Conservation (phyloP, 2,113 vertebrate genomes). For the Pituophis catenifer region DNA sequence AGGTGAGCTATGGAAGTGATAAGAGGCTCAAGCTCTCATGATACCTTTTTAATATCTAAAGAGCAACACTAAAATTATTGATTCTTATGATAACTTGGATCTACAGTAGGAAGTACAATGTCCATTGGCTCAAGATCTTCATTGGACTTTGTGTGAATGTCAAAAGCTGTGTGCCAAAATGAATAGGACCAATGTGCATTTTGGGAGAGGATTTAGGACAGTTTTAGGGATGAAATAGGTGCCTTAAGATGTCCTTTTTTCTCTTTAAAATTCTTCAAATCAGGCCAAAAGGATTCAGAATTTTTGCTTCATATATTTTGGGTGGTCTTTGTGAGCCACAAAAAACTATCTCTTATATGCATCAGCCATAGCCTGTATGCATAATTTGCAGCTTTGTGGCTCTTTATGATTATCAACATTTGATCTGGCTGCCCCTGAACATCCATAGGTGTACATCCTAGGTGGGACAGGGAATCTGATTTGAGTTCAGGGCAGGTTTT, state of each 20-base stretch:
- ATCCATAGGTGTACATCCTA: not conserved
- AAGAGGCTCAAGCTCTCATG: conserved; percentile 13
- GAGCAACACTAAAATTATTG: not conserved
- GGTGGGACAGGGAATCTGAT: not conserved
- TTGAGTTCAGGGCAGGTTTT: not conserved
- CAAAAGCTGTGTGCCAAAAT: not conserved
- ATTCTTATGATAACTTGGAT: not conserved
- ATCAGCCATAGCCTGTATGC: not conserved
- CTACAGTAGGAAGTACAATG: not conserved
- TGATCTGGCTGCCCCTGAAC: not conserved
- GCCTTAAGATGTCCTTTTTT: not conserved
- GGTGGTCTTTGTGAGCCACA: not conserved
- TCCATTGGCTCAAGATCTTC: not conserved
- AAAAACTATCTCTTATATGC: not conserved
- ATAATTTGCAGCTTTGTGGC: not conserved
- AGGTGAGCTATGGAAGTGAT: conserved; percentile 3
- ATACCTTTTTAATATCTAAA: conserved; percentile 22
- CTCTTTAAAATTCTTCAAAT: not conserved
- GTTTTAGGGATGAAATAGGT: not conserved
- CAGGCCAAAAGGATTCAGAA: not conserved
- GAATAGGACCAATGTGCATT: not conserved
- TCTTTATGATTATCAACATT: not conserved
- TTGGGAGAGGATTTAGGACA: not conserved
- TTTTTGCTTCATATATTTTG: not conserved
- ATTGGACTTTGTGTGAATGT: not conserved